Conservation (phyloP, 2,888 invertebrate species). For the Hydrotaea cyrtoneurina region DNA sequence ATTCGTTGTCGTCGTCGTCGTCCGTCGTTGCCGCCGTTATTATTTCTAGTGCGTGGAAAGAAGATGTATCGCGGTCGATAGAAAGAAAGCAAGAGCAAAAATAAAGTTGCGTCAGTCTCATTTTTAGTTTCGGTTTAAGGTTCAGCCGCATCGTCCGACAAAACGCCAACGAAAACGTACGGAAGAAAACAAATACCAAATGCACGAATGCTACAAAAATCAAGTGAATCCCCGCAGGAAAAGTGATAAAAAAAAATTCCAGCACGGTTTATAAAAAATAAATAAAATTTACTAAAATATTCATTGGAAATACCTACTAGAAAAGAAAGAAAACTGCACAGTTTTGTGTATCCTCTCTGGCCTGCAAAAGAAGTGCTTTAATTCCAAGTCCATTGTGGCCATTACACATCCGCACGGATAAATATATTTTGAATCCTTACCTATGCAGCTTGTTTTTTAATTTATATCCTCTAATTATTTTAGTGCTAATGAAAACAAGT, state of each 20-base stretch:
- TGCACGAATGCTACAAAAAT: not conserved
- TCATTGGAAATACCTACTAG: not conserved
- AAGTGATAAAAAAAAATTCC: not conserved
- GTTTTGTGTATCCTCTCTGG: not conserved
- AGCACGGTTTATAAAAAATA: constrained; percentile 10
- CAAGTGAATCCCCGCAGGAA: not conserved
- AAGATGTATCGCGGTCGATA: not conserved
- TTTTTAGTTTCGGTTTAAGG: constrained; percentile 58
- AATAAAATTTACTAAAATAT: not conserved
- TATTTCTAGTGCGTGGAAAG: constrained; percentile 62
- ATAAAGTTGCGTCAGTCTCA: constrained; percentile 63
- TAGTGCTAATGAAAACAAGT: constrained; percentile 6
- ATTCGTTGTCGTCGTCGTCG: constrained; percentile 32
- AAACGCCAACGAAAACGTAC: constrained; percentile 34
- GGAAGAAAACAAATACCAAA: constrained; percentile 19
- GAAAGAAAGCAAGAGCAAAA: not conserved
- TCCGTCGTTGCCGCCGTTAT: constrained; percentile 55
- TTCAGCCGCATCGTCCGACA: constrained; percentile 32
- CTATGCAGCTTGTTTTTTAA: not conserved
- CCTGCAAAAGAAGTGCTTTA: not conserved
- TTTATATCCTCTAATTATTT: not conserved
- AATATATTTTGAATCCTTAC: not conserved
- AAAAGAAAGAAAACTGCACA: not conserved
- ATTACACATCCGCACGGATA: no score
- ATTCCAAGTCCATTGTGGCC: not conserved